Conservation (phyloP, 1,140 invertebrate species). For the Trypoxylus dichotomus region DNA sequence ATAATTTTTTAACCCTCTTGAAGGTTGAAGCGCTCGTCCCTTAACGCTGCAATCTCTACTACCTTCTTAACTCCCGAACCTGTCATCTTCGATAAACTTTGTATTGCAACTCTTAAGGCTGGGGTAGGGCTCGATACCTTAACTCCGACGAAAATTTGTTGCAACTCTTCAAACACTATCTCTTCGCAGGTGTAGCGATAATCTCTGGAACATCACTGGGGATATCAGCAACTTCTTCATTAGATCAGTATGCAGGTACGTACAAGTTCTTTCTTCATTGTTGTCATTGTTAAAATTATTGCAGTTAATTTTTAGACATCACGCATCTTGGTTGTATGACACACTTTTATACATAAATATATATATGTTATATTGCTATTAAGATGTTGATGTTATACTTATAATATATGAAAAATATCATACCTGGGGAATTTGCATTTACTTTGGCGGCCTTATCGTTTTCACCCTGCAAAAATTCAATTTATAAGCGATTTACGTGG, state of each 20-base stretch:
- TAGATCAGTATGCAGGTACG: neutral
- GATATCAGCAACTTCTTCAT: neutral
- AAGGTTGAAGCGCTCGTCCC: neutral
- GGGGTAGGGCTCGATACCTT: neutral
- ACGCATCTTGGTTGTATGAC: constrained; percentile 4
- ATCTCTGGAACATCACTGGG: neutral
- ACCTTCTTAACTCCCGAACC: too few species aligned
- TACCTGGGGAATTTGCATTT: neutral
- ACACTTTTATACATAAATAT: neutral
- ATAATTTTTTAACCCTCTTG: neutral
- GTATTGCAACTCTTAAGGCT: neutral
- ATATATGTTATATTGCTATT: neutral
- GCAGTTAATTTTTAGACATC: constrained; percentile 24
- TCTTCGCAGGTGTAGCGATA: neutral
- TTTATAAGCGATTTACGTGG: neutral
- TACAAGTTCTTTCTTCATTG: neutral
- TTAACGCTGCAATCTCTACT: neutral
- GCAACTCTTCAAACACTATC: too few species aligned
- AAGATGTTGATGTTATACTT: neutral
- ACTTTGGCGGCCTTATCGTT: neutral
- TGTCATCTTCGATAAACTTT: too few species aligned
- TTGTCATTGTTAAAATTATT: constrained; percentile 13
- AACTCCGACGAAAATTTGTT: too few species aligned
- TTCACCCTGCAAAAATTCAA: constrained; percentile 12
- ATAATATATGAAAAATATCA: neutral